These are phyloP conservation scores for Psittacara wagleri DNA, from an alignment of 2,113 vertebrate genomes.

Conservation along the genomic window DNA sequence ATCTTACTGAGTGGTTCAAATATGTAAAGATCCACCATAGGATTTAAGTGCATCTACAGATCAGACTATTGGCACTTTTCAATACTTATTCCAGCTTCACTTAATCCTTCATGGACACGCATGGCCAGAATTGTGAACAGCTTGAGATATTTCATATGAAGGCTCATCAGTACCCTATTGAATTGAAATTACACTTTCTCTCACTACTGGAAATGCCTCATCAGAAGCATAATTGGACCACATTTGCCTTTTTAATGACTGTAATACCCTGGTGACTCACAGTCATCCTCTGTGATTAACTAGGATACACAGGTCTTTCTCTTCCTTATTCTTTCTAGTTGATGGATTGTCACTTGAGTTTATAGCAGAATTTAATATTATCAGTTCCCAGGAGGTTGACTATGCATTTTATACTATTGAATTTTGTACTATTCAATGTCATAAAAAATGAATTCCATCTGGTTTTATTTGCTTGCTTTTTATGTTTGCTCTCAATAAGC, in stretches of 20 bases:
- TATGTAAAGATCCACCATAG: background rate
- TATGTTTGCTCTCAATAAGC: background rate
- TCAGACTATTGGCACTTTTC: background rate
- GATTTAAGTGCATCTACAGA: background rate
- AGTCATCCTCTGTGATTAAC: background rate
- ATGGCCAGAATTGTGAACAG: background rate
- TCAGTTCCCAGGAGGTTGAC: background rate
- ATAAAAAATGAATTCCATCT: background rate
- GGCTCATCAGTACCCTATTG: background rate
- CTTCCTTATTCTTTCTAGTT: background rate
- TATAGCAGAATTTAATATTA: background rate
- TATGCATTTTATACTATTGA: background rate
- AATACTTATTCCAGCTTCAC: background rate
- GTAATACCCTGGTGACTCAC: background rate
- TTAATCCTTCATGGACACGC: background rate
- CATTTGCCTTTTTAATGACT: background rate
- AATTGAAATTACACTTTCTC: background rate
- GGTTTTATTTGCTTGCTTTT: conserved; percentile 31
- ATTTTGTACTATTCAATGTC: background rate
- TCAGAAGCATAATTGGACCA: background rate
- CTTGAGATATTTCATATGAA: background rate
- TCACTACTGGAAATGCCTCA: background rate
- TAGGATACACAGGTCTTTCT: background rate
- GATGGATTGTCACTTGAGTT: background rate
- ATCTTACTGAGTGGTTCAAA: background rate